Conservation (phyloP, 2,888 invertebrate genomes). For the Copidosoma aretas region DNA sequence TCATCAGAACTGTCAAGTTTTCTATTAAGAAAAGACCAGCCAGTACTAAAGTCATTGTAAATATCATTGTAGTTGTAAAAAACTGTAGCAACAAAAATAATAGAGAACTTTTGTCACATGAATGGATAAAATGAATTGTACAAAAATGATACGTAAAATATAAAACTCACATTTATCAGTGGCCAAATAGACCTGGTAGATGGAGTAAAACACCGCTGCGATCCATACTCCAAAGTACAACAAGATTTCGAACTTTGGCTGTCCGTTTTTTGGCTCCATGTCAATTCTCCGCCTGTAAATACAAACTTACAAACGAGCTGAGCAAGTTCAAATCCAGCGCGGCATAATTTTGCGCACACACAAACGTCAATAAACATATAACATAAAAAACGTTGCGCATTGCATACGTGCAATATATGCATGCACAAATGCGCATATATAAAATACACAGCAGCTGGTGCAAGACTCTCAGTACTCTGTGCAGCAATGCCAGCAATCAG, state of each 20-base stretch:
- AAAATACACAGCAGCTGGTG: too few relatives aligned
- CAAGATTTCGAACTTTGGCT: constrained; percentile 59
- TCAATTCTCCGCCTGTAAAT: too few relatives aligned
- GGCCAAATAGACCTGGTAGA: constrained; percentile 64
- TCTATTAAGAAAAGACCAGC: constrained; percentile 67
- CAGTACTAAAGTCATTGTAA: constrained; percentile 66
- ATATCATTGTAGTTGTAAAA: constrained; percentile 60
- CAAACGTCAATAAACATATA: too few relatives aligned
- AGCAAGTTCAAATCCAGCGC: not conserved
- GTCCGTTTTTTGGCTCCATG: not conserved
- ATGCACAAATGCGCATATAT: too few relatives aligned
- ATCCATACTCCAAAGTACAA: constrained; percentile 67
- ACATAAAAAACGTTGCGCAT: too few relatives aligned
- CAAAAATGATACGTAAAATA: too few relatives aligned
- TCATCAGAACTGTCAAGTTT: constrained; percentile 73
- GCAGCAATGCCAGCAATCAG: too few relatives aligned
- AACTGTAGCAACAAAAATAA: constrained; percentile 50
- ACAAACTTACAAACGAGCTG: too few relatives aligned
- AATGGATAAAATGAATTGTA: constrained; percentile 15
- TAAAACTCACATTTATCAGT: constrained; percentile 65
- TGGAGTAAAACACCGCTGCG: constrained; percentile 66
- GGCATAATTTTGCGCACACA: too few relatives aligned
- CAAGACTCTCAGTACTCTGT: too few relatives aligned
- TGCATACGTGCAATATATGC: too few relatives aligned
- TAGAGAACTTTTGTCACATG: not conserved